phyloP scores from a whole-genome alignment of 2,888 invertebrate species.

The Lagria hirta region DNA sequence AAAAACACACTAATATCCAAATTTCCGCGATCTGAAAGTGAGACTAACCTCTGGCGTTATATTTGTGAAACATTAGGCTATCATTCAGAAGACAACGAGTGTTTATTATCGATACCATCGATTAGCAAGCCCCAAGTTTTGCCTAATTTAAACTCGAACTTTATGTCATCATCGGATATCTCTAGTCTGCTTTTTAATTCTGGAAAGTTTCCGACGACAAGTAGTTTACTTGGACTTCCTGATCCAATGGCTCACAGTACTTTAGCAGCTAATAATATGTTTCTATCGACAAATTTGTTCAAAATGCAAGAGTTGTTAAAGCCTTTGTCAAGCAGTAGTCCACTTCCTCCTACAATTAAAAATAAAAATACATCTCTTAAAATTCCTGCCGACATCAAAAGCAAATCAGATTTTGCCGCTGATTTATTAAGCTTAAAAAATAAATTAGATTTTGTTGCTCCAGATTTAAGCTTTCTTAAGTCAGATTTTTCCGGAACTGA shows the following conservation, averaged over 20 bases:
- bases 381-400: conserved; percentile 50
- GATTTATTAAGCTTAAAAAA: conserved; percentile 54
- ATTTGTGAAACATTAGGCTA: conserved; percentile 75
- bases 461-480: conserved; percentile 49
- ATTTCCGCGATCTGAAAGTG: conserved; percentile 75
- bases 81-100: conserved; percentile 69
- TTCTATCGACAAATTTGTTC: conserved; percentile 67
- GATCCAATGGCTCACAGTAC: conserved; percentile 78
- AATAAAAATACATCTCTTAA: conserved; percentile 40
- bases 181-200: conserved; percentile 69
- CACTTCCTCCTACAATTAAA: conserved; percentile 48
- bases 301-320: conserved; percentile 70
- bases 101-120: conserved; percentile 60
- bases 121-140: conserved; percentile 49
- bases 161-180: conserved; percentile 66
- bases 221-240: conserved; percentile 65
- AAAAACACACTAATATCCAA: conserved; percentile 79
- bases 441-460: conserved; percentile 56
- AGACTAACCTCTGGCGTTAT: conserved; percentile 76
- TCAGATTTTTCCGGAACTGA: conserved; percentile 36
- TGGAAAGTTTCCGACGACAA: conserved; percentile 65
- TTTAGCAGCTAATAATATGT: conserved; percentile 76
- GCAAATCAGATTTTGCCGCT: conserved; percentile 54
- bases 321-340: conserved; percentile 62
- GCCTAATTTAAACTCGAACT: conserved; percentile 55